Evolutionary conservation across 1,140 invertebrate species (phyloP).

Genomic region (Hypsibius dujardini): DNA sequence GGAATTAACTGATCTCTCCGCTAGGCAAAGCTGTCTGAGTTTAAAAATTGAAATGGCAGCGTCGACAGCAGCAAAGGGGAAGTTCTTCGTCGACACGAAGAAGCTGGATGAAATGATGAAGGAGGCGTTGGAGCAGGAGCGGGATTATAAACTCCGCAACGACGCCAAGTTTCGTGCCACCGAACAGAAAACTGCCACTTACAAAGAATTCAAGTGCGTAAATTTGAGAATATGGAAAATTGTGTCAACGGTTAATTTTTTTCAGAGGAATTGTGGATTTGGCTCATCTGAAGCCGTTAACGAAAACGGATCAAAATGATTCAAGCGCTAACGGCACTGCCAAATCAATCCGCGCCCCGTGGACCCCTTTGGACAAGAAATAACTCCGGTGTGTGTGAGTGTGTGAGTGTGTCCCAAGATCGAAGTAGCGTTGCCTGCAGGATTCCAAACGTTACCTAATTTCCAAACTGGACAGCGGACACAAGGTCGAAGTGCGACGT

Average conservation of each 20-base stretch:
- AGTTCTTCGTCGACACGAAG: not conserved
- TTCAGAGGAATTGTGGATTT: not conserved
- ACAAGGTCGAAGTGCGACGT: no score
- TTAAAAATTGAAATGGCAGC: no score
- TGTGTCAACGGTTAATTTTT: no score
- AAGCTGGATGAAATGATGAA: not conserved
- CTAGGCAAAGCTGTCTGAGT: no score
- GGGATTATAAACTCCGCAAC: not conserved
- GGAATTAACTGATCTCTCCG: no score
- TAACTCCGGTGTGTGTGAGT: no score
- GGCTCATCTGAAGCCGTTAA: slow-evolving; percentile 5
- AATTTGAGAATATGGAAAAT: no score
- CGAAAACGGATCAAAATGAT: not conserved
- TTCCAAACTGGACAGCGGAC: no score
- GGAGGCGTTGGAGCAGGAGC: not conserved
- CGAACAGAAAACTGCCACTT: not conserved
- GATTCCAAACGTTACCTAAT: no score
- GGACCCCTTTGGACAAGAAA: not conserved
- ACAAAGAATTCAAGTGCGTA: slow-evolving; percentile 10
- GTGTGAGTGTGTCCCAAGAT: no score
- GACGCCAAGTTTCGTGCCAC: not conserved
- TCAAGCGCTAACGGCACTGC: not conserved
- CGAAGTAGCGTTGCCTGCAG: no score
- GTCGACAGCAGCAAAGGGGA: not conserved
- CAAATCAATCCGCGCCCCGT: not conserved